Conservation (phyloP, 2,888 invertebrate genomes). For the Alcis repandata region DNA sequence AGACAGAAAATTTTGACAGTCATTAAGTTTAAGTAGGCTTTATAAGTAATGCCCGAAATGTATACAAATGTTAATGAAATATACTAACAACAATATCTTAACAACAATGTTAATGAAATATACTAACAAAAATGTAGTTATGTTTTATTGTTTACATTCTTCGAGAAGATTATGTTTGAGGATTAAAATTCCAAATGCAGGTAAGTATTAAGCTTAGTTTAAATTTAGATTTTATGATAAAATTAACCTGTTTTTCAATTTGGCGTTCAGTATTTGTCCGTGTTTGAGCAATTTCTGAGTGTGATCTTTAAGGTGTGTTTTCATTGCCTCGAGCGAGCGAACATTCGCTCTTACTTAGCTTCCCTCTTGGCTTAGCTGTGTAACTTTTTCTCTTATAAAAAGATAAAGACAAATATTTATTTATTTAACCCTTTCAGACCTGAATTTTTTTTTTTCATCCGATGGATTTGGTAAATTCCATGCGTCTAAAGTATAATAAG, state of each 20-base stretch:
- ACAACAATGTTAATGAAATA: constrained; percentile 9
- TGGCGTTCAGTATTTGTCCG: no score
- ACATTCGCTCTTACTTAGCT: background rate
- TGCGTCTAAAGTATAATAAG: no score
- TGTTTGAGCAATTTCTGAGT: background rate
- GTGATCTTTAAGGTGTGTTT: background rate
- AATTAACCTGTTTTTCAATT: background rate
- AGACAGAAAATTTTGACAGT: no score
- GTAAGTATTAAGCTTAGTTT: background rate
- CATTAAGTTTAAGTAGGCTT: no score
- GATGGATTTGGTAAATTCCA: no score
- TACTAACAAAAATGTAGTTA: constrained; percentile 22
- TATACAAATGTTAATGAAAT: constrained; percentile 16
- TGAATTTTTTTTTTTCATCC: no score
- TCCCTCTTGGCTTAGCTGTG: no score
- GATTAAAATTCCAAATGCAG: background rate
- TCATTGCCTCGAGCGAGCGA: background rate
- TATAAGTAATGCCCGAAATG: no score
- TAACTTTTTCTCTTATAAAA: no score
- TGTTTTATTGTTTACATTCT: constrained; percentile 24
- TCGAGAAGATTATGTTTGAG: background rate
- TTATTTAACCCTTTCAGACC: no score
- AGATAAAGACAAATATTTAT: no score
- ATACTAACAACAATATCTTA: constrained; percentile 11
- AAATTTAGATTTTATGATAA: background rate